Base-by-base conservation (phyloP, 2,113 vertebrate species). In the Neogale vison region DNA sequence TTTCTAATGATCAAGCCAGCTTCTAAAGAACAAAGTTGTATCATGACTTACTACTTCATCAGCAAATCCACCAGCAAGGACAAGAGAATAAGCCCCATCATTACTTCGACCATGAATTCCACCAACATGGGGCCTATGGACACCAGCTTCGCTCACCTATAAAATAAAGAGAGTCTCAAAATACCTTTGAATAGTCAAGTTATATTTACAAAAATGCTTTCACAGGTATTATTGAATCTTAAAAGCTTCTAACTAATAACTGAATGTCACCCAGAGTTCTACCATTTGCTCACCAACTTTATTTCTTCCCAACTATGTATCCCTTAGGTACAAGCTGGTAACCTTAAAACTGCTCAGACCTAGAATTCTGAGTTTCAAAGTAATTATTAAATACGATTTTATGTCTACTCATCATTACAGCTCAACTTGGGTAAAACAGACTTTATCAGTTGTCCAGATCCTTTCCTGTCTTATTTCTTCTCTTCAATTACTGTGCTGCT, bases 101-200 rank as follows among this genome's bases (percentile, higher is more conserved):
- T 99, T 99, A 98, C 99, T 99, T 95, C 99, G 99, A 69, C 99
- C 99, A 72, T 99, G 99, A 98, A 99, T 99, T 81, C 99, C 99
- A 61, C 99, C 99, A 50, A 99, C 99, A 57, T 99, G 99, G 15
- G 99, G 99, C 89, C 99, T 99, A 98, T 99, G 99, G 93, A 99
- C 99, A 63, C 99, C 99, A 8, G 99, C 99, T 99, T 99, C 99
- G 3, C 99, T 99, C 98, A 99, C 99, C 99, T 99, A 85, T 55
- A 69, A 97, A 97, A 59, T 31, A 97, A 97, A 71, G 29, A 95
- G 34, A 96, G 18, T 14, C 55, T 96, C 50, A 94, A 69, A 85
- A 81, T 86, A 79, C 47, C n/a, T 79, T 82, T 76, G 15, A 95
- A 91, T 7, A 88, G 57, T 17, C 61, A 57, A 67, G 21, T 72